Evolutionary conservation across 2,797 vertebrate species (phyloP), one percentile per base, ranked within the genome.

Genomic region (Melanotaenia maccullochi): DNA sequence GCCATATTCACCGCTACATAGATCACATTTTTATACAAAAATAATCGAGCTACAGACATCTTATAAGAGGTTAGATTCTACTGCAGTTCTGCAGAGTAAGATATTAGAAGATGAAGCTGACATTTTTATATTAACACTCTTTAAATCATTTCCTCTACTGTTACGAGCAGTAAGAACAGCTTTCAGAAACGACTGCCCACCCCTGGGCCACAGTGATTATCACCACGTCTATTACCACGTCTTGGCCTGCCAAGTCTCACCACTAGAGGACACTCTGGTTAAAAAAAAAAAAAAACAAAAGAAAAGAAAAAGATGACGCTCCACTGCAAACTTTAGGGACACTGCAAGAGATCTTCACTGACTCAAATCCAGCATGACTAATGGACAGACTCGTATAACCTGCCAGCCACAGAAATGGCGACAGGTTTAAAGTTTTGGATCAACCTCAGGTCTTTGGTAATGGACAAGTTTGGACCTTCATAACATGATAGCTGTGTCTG

Each of bases 241-340:
- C 96, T 94, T 92, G 96, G 96, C 97, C 96, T 94, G 96, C 96
- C 96, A 96, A 96, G 96, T 94, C 85, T 92, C 82, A 87, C 86
- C 91, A 93, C 91, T 91, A 94, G 95, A 94, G 93, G 94, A 81
- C 92, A 91, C 92, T 93, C 89, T 90, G 78, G 83, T 83, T 85
- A 82, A 80, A 89, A 89, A 80, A 87, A 85, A 84, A 25, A 13
- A 14, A 25, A 25, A 30, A 30, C 25, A 28, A 28, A 30, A 30
- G 6, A 44, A 28, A 55, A 28, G 16, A 18, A 55, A 55, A 84
- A 75, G 74, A 88, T 20, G 40, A 92, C 61, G 82, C 83, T 78
- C 87, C 85, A 92, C 89, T 78, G 91, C 93, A 94, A 93, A 90
- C 81, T 82, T 79, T 70, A 76, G 88, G 18, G 83, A 90, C 85